Evolutionary conservation across 1,140 invertebrate species (phyloP), one percentile per base, ranked within the genome.

Genomic region (Amphibalanus amphitrite): DNA sequence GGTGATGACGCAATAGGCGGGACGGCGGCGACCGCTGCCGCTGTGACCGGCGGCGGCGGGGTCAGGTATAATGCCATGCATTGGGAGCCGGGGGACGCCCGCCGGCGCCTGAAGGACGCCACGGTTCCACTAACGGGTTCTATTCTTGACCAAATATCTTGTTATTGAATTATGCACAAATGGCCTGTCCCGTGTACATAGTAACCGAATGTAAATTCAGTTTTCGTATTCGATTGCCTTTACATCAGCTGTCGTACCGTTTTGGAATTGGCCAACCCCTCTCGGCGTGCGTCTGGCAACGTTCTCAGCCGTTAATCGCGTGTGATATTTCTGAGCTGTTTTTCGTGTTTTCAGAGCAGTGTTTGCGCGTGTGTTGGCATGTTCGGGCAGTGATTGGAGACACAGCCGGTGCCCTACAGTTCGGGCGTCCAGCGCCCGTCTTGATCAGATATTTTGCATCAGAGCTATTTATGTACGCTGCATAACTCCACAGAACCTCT

Each of bases 71-170:
- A 59, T 59, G 47, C 47, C 47, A 59, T 59, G 47, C 47, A 59
- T 59, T 13, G 10, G 13, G 47, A 20, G 47, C 20, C 6, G 47
- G 1, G 10, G 10, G 47, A 8, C 47, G 3, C 20, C 47, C 23
- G 23, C 47, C 47, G 20, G 47, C 10, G 28, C 8, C 20, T 29
- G 28, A 17, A 26, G 29, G 10, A 33, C n/a, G 6, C 29, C 73
- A 40, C 23, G 69, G 17, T 6, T 59, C 47, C 47, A 59, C 47
- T 59, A 20, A 59, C 47, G 47, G 47, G 47, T 59, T 59, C 47
- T 59, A 59, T 59, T 59, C 47, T 59, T 59, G 47, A 59, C 47
- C 47, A 59, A 59, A 59, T 59, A 59, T 59, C 47, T 59, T 59
- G 47, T 59, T 59, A 59, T 59, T 59, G 47, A 59, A 59, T 59